Evolutionary conservation across 1,140 invertebrate genomes (phyloP), one percentile per base, ranked within the genome.

Genomic region (Bombyx mandarina): DNA sequence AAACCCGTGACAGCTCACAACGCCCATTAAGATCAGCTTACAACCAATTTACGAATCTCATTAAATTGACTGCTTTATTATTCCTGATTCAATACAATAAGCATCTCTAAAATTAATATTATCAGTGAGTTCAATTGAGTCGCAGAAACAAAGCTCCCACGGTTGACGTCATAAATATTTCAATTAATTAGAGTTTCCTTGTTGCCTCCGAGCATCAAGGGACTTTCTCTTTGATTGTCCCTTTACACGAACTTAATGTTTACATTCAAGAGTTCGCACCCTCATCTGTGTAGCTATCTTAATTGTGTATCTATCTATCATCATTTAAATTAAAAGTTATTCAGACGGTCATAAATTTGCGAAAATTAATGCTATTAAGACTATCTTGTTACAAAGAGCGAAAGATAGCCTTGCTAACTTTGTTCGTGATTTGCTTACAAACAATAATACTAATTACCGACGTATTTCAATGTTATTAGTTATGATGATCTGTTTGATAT

Each of bases 161-260:
- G 10, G 26, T 51, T 51, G 50, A 51, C 10, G 22, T 51, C 26
- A 26, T 22, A 35, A 67, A 72, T 63, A 69, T 69, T 67, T 64
- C 62, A 64, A 69, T 67, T 72, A 72, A 72, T 72, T 67, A 69
- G 60, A 62, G 64, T 60, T 68, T 55, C 53, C 56, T 63, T 57
- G 64, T 65, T 55, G 61, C 48, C 43, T 54, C 44, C 56, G 51
- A 61, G 44, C 57, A 61, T 57, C 60, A 59, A 43, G 63, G 59
- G 59, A 56, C 56, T 52, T 44, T 57, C 63, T 60, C 63, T 67
- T 62, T 65, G 60, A 66, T 65, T 72, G 68, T 67, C 65, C 65
- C 57, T 61, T 62, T 59, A 55, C 56, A 61, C 55, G 60, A 69
- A 69, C 65, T 69, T 64, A 67, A 67, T 63, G 63, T 69, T 72